Base-by-base conservation (phyloP, 2,113 vertebrate genomes). In the Tachycineta bicolor region DNA sequence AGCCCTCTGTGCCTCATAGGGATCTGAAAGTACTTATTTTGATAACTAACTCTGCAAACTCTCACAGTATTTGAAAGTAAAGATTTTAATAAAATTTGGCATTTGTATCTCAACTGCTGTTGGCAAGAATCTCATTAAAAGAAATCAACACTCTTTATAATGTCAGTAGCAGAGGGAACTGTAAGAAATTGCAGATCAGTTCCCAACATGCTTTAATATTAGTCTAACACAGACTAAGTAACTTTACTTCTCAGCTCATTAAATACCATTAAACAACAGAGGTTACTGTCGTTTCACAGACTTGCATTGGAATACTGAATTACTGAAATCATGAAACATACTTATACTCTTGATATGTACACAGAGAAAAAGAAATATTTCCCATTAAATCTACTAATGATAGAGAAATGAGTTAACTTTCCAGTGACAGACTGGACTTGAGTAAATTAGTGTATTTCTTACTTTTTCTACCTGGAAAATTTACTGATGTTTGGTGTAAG, bases 81-180 rank as follows among this genome's bases (percentile, higher is more conserved):
- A 87, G 24, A 87, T 95, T 95, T 85, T 89, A 91, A 92, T 92
- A 84, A 89, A 83, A 71, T 82, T 56, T 87, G 65, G 15, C 47
- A 82, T 89, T 95, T 94, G 26, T 83, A 68, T 89, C 80, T 89
- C 39, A 34, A 39, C 60, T 79, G 46, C 53, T 89, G 20, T 81
- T 89, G 53, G 46, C 49, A 86, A 88, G 23, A 44, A 84, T 79
- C 34, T 91, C 79, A 79, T 82, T 94, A 88, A 93, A 93, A 91
- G 56, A 77, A 75, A 60, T 33, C 44, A 87, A 24, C 47, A 37
- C 34, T 55, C 20, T 88, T 94, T 89, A 44, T 83, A 91, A 92
- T 90, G 50, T 80, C 86, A 88, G 39, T 70, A 73, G 41, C 85
- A 77, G 34, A 71, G 87, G 59, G 78, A 96, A 56, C 14, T 47